phyloP scores from a whole-genome alignment of 2,797 vertebrate genomes.

The Cryptoblepharus egeriae region DNA sequence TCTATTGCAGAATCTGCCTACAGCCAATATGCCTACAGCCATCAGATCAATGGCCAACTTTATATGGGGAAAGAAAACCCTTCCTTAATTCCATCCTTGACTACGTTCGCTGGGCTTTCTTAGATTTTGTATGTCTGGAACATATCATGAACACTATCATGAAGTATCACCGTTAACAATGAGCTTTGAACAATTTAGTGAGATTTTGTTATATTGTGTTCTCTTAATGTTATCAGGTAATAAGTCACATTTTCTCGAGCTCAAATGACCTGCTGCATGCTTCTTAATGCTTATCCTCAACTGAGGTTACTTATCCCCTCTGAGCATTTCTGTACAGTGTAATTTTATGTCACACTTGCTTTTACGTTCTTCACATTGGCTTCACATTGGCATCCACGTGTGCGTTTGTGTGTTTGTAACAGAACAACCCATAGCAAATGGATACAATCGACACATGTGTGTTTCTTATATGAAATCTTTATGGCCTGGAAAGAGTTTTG shows the following conservation, averaged over 20 bases:
- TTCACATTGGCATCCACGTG: no score
- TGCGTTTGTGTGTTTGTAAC: no score
- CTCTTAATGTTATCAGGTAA: neutral
- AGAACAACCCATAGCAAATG: neutral
- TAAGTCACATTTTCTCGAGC: no score
- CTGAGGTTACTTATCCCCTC: no score
- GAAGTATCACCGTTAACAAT: neutral
- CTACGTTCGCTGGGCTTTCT: neutral
- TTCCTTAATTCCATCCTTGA: no score
- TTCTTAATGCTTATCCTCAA: neutral
- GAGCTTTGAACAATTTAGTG: neutral
- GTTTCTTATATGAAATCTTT: neutral
- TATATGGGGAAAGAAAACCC: neutral
- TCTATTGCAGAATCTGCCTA: rapidly evolving
- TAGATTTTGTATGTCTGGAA: neutral
- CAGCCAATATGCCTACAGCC: neutral
- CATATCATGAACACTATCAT: neutral
- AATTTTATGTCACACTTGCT: no score
- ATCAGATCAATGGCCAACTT: neutral
- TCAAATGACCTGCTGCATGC: neutral
- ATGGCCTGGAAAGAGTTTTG: constrained; percentile 14
- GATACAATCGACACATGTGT: neutral
- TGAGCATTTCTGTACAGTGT: neutral
- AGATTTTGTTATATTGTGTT: neutral
- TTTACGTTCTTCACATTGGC: neutral